Conservation (phyloP, 2,888 invertebrate genomes). For the Aphodius granarius region DNA sequence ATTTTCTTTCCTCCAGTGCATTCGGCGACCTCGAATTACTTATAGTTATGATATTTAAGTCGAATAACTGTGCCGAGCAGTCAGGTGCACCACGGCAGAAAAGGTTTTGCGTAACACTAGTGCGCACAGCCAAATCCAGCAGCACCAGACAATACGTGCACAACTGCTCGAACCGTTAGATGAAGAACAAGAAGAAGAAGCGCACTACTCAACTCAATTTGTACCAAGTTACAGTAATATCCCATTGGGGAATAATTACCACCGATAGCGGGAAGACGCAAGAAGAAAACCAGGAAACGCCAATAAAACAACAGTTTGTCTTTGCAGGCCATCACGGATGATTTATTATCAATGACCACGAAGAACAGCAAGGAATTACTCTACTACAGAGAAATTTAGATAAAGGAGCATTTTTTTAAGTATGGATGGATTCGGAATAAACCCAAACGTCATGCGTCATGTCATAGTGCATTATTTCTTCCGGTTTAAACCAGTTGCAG, state of each 20-base stretch:
- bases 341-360: neutral
- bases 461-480: slow-evolving; percentile 76
- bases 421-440: neutral
- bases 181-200: neutral
- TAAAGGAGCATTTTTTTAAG: neutral
- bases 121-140: neutral
- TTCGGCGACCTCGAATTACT: neutral
- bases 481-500: slow-evolving; percentile 84
- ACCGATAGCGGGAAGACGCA: neutral
- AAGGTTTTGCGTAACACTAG: neutral
- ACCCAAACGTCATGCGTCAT: slow-evolving; percentile 72
- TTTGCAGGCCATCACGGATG: neutral
- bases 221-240: neutral
- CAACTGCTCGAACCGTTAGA: neutral
- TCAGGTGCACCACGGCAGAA: neutral
- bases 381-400: no score
- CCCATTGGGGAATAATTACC: neutral
- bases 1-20: neutral
- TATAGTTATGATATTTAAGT: neutral
- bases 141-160: neutral
- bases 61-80: neutral
- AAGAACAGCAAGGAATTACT: no score
- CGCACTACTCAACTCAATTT: neutral
- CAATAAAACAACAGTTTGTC: neutral
- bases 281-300: neutral